A percentile compares a stretch with the other conserved stretches of the same genome.
Conservation (phyloP, 2,797 vertebrate genomes). For the Anolis apletophallus region DNA sequence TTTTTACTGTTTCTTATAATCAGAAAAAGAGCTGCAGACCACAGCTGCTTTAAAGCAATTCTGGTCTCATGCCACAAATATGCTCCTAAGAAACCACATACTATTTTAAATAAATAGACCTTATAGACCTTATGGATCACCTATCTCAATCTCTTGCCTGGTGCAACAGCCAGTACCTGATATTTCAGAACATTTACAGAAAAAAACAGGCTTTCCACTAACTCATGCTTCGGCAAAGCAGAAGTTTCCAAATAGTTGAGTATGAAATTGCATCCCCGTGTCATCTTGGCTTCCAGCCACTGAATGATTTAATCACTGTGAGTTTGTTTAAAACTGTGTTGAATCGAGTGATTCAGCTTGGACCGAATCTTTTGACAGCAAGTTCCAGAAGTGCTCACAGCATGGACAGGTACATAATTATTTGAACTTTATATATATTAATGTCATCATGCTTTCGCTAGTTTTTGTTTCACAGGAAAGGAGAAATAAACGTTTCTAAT, state of each 20-base stretch:
- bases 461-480: constrained; percentile 17
- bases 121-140: neutral
- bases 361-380: constrained; percentile 11
- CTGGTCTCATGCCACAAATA: neutral
- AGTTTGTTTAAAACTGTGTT: constrained; percentile 34
- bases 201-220: neutral
- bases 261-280: constrained; percentile 11
- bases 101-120: neutral
- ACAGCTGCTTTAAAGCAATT: neutral
- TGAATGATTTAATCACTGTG: constrained; percentile 11
- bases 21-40: neutral
- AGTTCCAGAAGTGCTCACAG: constrained; percentile 33
- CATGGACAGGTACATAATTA: constrained; percentile 11
- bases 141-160: neutral
- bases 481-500: constrained; percentile 22
- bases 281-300: constrained; percentile 10
- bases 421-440: constrained; percentile 27
- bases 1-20: neutral
- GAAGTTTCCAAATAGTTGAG: constrained; percentile 7
- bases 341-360: constrained; percentile 18
- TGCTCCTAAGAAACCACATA: neutral
- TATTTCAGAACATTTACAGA: constrained; percentile 3
- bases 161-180: neutral
- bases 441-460: constrained; percentile 5
- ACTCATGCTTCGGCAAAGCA: constrained; percentile 1